Evolutionary conservation across 2,888 invertebrate genomes (phyloP).

Genomic region (Nasonia oneida): DNA sequence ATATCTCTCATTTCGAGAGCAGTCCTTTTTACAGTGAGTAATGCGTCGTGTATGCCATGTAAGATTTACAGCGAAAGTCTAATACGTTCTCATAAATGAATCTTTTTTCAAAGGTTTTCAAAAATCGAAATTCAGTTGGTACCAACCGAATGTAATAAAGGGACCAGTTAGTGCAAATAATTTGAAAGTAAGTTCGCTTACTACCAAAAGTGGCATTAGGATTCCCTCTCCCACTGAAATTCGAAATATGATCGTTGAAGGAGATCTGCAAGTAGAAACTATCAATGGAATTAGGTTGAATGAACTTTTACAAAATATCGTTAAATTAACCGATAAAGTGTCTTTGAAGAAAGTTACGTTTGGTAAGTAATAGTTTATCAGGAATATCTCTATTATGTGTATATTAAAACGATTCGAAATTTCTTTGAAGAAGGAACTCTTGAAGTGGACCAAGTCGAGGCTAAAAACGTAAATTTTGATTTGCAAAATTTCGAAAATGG

Average conservation of each 20-base stretch:
- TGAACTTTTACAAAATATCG: slow-evolving; percentile 74
- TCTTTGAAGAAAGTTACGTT: slow-evolving; percentile 78
- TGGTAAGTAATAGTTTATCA: slow-evolving; percentile 70
- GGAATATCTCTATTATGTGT: not conserved
- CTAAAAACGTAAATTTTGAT: slow-evolving; percentile 79
- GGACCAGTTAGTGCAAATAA: slow-evolving; percentile 63
- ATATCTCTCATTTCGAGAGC: slow-evolving; percentile 47
- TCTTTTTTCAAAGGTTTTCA: slow-evolving; percentile 44
- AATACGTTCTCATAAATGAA: not conserved
- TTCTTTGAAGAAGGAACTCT: slow-evolving; percentile 53
- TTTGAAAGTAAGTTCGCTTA: slow-evolving; percentile 63
- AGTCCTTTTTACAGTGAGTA: slow-evolving; percentile 45
- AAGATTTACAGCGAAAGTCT: not conserved
- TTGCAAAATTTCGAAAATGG: slow-evolving; percentile 63
- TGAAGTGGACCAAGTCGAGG: slow-evolving; percentile 68
- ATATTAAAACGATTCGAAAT: not conserved
- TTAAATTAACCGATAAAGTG: slow-evolving; percentile 77
- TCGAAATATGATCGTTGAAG: slow-evolving; percentile 72
- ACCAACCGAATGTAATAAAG: slow-evolving; percentile 62
- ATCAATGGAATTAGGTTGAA: slow-evolving; percentile 77
- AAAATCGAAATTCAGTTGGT: slow-evolving; percentile 65
- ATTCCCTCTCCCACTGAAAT: slow-evolving; percentile 63
- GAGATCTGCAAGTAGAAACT: slow-evolving; percentile 74
- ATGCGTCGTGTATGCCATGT: not conserved
- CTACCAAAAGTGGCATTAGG: slow-evolving; percentile 58